Evolutionary conservation across 2,888 invertebrate species (phyloP), one percentile per base, ranked within the genome.

Genomic region (Prosopocoilus inquinatus): DNA sequence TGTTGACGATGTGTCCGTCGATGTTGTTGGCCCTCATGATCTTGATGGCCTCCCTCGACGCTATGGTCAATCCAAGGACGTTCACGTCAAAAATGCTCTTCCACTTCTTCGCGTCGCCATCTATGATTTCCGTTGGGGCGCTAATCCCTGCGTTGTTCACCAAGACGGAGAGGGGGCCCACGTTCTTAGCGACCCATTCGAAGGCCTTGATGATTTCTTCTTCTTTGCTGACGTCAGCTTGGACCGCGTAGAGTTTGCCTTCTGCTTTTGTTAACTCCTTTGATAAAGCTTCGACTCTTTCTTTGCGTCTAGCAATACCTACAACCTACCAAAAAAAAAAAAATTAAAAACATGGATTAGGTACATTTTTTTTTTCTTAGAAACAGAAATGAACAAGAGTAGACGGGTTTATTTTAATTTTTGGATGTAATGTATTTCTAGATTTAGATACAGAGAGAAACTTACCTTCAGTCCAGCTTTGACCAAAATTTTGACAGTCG

Each of bases 1-100:
- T 53, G 33, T 53, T 53, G 33, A 57, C 49, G 28, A 57, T 52
- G 28, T 57, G 57, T 1, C 57, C 56, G 8, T 12, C 39, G 15
- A 56, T 47, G 16, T 34, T 36, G 12, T 52, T 44, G 1, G 12
- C 28, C 39, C 35, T 36, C 57, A 57, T 57, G 38, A 53, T 52
- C 12, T 33, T n/a, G 8, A 57, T 46, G 9, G 52, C 52, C 34
- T 52, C 53, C 8, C 46, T 44, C 0, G 53, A 20, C n/a, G 53
- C 52, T 2, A 57, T 3, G 1, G 46, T 46, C 7, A 39, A 12
- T 9, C 47, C 52, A 12, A 49, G 36, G 9, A 57, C 16, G 41
- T 57, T 57, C 5, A 46, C 34, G 39, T 57, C 53, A 8, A 57
- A 13, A 28, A 53, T 34, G 13, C 35, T 12, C 15, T 49, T 52